A percentile compares a stretch with the other conserved stretches of the same genome.
phyloP scores from a whole-genome alignment of 2,113 vertebrate species.

The Calyptomena viridis region DNA sequence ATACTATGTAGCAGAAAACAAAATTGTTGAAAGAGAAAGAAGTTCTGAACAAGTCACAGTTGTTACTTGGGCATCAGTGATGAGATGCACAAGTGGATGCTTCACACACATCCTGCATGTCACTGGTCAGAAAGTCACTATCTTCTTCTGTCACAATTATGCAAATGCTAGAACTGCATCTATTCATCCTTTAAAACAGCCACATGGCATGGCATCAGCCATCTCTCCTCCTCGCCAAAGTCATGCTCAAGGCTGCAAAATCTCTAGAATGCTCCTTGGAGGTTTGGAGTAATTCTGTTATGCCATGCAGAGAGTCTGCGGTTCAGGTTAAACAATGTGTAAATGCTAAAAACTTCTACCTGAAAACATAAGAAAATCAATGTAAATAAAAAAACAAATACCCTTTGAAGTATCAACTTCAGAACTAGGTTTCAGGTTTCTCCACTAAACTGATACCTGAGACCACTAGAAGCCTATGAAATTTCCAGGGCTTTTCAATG shows the following conservation, averaged over 20 bases:
- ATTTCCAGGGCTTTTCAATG: neutral
- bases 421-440: slow-evolving; percentile 23
- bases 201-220: neutral
- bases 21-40: neutral
- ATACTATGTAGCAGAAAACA: neutral
- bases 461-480: neutral
- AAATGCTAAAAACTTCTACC: neutral
- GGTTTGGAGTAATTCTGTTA: neutral
- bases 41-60: neutral
- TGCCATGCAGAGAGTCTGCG: neutral
- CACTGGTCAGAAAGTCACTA: neutral
- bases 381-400: slow-evolving; percentile 26
- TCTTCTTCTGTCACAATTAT: neutral
- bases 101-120: neutral
- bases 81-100: rapidly evolving
- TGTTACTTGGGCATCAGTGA: neutral
- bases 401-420: neutral
- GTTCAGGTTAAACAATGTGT: slow-evolving; percentile 12
- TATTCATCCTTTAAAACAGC: neutral
- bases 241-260: neutral
- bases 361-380: neutral
- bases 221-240: neutral
- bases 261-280: neutral
- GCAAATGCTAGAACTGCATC: neutral
- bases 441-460: neutral